These are phyloP conservation scores for Strix occidentalis DNA, from an alignment of 2,797 vertebrate species.

Conservation along the genomic window DNA sequence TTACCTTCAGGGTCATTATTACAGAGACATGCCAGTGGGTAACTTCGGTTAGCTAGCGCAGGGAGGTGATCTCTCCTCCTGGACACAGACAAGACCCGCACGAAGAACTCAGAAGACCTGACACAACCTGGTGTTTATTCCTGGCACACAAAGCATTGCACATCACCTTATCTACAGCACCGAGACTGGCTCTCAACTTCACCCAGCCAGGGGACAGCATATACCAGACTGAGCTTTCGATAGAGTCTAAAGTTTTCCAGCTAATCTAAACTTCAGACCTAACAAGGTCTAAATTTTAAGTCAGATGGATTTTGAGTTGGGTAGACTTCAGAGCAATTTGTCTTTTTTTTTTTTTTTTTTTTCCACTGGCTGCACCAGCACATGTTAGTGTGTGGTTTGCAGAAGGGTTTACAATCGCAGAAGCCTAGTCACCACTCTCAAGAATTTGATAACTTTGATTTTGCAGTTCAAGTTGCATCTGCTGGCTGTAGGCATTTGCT, in stretches of 20 bases:
- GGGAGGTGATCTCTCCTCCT: background rate
- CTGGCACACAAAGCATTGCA: background rate
- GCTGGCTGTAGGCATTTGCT: background rate
- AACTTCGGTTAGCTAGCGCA: background rate
- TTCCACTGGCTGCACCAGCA: accelerated
- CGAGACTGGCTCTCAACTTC: background rate
- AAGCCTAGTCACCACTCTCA: background rate
- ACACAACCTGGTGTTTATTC: background rate
- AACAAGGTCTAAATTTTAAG: background rate
- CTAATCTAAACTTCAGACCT: background rate
- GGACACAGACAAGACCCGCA: accelerated
- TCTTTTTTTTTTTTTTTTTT: no score
- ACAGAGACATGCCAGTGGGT: accelerated
- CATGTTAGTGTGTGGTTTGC: accelerated
- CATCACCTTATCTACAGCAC: accelerated
- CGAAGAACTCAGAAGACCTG: background rate
- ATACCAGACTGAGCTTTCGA: background rate
- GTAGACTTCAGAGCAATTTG: no score
- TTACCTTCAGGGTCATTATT: background rate
- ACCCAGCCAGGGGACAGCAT: background rate
- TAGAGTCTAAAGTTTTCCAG: background rate
- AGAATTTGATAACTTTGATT: background rate
- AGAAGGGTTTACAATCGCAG: background rate
- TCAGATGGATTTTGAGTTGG: background rate
- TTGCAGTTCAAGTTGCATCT: background rate